These are phyloP conservation scores for Forbesichthys papilliferus DNA, from an alignment of 2,113 vertebrate species.

Conservation along the genomic window DNA sequence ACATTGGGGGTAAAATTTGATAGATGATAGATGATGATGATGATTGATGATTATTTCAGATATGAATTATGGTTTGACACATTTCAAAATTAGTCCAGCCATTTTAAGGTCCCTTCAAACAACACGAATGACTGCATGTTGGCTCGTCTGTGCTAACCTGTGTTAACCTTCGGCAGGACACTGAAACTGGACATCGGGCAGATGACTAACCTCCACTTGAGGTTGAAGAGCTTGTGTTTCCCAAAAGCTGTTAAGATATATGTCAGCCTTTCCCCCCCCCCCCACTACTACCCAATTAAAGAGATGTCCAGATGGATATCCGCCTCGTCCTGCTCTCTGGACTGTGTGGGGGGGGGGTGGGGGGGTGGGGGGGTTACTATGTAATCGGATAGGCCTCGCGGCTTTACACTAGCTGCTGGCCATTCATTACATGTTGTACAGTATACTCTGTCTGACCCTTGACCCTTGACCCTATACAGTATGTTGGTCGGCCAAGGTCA, in stretches of 20 bases:
- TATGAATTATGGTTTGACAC: too few relatives aligned
- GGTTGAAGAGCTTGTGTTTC: conserved; percentile 34
- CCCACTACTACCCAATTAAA: conserved; percentile 51
- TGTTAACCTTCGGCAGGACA: too few relatives aligned
- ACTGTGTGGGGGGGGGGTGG: conserved; percentile 13
- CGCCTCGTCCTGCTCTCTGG: conserved; percentile 54
- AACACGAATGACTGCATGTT: too few relatives aligned
- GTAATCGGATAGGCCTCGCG: conserved; percentile 41
- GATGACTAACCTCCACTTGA: conserved; percentile 5
- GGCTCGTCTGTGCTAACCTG: too few relatives aligned
- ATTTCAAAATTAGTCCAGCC: too few relatives aligned
- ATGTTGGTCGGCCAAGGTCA: conserved; percentile 14
- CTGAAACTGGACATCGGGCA: too few relatives aligned
- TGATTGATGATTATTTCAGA: too few relatives aligned
- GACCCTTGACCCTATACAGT: conserved; percentile 22
- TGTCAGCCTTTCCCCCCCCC: conserved; percentile 25
- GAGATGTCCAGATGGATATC: conserved; percentile 70
- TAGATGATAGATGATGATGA: too few relatives aligned
- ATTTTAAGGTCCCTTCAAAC: too few relatives aligned
- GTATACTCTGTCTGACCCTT: conserved; percentile 27
- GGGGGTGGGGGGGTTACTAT: conserved; percentile 7
- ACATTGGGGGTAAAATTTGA: too few relatives aligned
- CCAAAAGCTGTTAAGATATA: conserved; percentile 13
- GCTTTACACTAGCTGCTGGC: conserved; percentile 7
- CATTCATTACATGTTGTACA: conserved; percentile 31